Evolutionary conservation across 2,113 vertebrate species (phyloP).

Genomic region (Otolemur garnettii): DNA sequence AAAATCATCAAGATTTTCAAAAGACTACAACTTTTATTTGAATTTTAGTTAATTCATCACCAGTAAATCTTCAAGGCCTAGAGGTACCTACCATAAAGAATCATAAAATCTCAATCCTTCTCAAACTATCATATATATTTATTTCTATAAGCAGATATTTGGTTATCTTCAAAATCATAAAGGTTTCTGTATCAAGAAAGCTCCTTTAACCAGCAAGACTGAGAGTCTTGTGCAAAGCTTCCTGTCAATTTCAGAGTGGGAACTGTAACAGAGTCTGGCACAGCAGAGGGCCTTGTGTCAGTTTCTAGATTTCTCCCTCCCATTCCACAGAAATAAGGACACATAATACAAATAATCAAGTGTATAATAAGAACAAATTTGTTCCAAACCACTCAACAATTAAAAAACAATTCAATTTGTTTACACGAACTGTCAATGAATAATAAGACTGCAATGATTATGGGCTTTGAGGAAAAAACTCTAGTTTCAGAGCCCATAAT

Average conservation of each 20-base stretch:
- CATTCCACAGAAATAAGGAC: constrained; percentile 46
- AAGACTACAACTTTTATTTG: constrained; percentile 26
- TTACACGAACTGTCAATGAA: constrained; percentile 37
- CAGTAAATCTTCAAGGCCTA: constrained; percentile 32
- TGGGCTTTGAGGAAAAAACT: background rate
- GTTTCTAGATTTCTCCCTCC: background rate
- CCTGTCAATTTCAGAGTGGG: constrained; percentile 8
- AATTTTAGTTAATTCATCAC: constrained; percentile 47
- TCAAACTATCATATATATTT: constrained; percentile 1
- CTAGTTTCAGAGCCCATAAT: background rate
- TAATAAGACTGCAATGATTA: background rate
- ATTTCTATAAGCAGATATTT: constrained; percentile 37
- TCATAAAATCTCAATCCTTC: constrained; percentile 33
- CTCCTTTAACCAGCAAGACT: constrained; percentile 21
- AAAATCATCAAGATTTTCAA: constrained; percentile 51
- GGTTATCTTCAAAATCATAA: background rate
- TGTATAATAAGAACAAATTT: constrained; percentile 21
- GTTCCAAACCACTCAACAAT: constrained; percentile 40
- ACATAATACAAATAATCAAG: constrained; percentile 12
- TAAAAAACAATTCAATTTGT: constrained; percentile 32
- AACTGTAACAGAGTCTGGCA: background rate
- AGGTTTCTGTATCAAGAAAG: constrained; percentile 55
- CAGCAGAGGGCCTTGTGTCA: background rate
- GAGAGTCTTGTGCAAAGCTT: background rate
- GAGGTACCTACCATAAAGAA: background rate